Evolutionary conservation across 1,140 invertebrate genomes (phyloP).

Genomic region (Proales similis): DNA sequence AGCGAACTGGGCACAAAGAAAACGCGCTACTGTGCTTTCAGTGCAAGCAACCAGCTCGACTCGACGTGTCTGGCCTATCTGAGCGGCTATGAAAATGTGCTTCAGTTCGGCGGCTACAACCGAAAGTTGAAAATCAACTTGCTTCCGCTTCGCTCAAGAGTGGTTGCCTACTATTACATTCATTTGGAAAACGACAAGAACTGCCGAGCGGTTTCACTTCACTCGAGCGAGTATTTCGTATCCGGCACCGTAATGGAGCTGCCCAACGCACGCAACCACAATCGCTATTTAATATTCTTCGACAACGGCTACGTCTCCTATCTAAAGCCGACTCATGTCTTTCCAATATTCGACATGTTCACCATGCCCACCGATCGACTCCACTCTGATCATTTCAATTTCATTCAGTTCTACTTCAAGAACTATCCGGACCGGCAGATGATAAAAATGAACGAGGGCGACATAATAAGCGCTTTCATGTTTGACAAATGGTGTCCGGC

Average conservation of each 20-base stretch:
- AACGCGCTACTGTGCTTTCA: not conserved
- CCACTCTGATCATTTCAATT: slow-evolving; percentile 12
- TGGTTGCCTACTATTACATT: slow-evolving; percentile 15
- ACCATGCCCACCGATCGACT: not conserved
- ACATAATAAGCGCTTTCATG: slow-evolving; percentile 13
- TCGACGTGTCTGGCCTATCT: slow-evolving; percentile 24
- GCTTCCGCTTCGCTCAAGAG: slow-evolving; percentile 4
- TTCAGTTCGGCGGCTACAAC: not conserved
- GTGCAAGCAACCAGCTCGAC: not conserved
- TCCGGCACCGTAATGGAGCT: slow-evolving; percentile 25
- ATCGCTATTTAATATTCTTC: slow-evolving; percentile 31
- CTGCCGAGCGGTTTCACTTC: not conserved
- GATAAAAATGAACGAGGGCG: slow-evolving; percentile 1
- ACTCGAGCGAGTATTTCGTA: slow-evolving; percentile 8
- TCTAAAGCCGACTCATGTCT: slow-evolving; percentile 6
- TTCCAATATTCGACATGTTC: slow-evolving; percentile 20
- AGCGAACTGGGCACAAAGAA: not conserved
- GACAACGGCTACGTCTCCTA: slow-evolving; percentile 20
- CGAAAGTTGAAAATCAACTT: not conserved
- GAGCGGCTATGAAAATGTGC: slow-evolving; percentile 16
- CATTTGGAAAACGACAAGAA: slow-evolving; percentile 5
- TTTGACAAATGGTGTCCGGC: slow-evolving; percentile 3
- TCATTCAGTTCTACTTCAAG: slow-evolving; percentile 16
- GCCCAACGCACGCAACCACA: not conserved
- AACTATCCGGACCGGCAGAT: slow-evolving; percentile 34